Evolutionary conservation across 1,140 invertebrate genomes (phyloP).

Genomic region (Hirudo medicinalis): DNA sequence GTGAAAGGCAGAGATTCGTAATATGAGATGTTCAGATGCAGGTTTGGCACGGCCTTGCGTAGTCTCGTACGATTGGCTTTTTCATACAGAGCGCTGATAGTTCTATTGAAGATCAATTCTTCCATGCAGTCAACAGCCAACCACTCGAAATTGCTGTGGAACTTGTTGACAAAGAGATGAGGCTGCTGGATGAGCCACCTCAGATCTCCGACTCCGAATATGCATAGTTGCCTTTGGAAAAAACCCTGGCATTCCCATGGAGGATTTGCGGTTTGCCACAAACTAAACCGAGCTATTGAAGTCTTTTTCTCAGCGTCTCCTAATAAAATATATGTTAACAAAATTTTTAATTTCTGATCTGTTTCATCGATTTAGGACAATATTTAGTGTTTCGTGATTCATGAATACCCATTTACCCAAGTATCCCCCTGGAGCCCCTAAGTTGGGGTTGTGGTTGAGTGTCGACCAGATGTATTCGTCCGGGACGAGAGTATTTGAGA

Average conservation of each 20-base stretch:
- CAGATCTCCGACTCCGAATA: constrained; percentile 31
- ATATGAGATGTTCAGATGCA: constrained; percentile 14
- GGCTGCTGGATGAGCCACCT: constrained; percentile 23
- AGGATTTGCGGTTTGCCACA: constrained; percentile 9
- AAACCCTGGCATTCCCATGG: constrained; percentile 23
- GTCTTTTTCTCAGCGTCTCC: constrained; percentile 21
- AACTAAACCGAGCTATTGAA: constrained; percentile 16
- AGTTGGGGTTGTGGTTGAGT: constrained; percentile 25
- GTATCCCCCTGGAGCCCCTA: constrained; percentile 24
- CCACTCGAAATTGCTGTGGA: constrained; percentile 30
- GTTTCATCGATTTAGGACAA: too few relatives aligned
- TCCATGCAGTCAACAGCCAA: constrained; percentile 33
- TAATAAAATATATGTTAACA: background rate
- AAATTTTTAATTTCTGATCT: background rate
- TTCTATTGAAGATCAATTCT: constrained; percentile 17
- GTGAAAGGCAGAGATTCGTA: constrained; percentile 20
- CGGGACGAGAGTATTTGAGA: constrained; percentile 15
- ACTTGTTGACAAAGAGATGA: constrained; percentile 37
- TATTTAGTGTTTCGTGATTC: too few relatives aligned
- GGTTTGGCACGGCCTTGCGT: background rate
- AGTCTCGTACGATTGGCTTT: too few relatives aligned
- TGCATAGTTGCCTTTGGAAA: constrained; percentile 28
- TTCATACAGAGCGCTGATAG: background rate
- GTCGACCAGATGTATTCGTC: constrained; percentile 25
- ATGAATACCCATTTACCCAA: constrained; percentile 9